phyloP scores from a whole-genome alignment of 2,113 vertebrate species.

The Emberiza fucata region DNA sequence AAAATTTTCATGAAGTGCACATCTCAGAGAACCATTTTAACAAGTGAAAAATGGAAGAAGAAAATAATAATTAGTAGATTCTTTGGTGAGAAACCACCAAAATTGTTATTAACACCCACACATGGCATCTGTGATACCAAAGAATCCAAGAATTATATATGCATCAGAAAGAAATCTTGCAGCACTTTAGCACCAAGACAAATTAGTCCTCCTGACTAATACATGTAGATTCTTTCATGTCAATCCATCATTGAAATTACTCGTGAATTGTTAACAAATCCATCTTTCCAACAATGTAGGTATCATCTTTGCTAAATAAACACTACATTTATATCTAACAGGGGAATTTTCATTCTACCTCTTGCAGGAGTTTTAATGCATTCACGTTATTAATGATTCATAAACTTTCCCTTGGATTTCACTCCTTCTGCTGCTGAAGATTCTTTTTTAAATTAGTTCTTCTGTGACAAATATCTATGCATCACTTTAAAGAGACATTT shows the following conservation, averaged over 20 bases:
- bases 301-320: constrained; percentile 20
- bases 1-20: not conserved
- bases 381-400: not conserved
- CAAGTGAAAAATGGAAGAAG: not conserved
- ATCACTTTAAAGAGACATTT: not conserved
- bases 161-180: not conserved
- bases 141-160: not conserved
- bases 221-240: not conserved
- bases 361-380: not conserved
- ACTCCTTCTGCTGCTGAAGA: not conserved
- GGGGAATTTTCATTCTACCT: not conserved
- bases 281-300: not conserved
- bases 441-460: not conserved
- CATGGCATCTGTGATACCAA: not conserved
- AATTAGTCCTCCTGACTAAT: not conserved
- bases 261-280: constrained; percentile 11
- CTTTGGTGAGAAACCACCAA: not conserved
- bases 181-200: not conserved
- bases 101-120: not conserved
- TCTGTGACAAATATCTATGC: not conserved
- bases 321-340: not conserved
- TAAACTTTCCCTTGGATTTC: not conserved
- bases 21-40: not conserved
- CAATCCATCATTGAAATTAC: not conserved
- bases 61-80: not conserved